Percentiles rank a stretch among this genome's conserved stretches.
Conservation (phyloP, 64 coral and sea anemone genomes). For the Astreopora myriophthalma region DNA sequence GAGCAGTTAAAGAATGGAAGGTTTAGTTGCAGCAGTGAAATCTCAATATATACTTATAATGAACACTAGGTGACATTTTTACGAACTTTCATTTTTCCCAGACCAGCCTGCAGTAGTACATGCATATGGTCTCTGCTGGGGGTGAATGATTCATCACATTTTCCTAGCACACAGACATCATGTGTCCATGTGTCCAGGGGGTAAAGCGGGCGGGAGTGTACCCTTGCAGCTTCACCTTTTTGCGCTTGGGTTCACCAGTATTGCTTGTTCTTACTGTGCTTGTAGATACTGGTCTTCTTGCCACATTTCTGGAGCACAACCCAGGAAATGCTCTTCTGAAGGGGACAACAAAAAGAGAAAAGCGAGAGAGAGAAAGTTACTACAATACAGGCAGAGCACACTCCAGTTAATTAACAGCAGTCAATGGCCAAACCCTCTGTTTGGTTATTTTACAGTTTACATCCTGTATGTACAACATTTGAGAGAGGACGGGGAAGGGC, state of each 20-base stretch:
- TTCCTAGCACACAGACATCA: constrained; percentile 46
- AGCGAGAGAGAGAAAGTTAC: background rate
- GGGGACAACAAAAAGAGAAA: background rate
- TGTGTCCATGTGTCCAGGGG: constrained; percentile 70
- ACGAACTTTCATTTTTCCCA: constrained; percentile 62
- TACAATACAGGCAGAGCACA: background rate
- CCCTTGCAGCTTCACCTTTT: background rate
- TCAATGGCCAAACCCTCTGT: too few species aligned
- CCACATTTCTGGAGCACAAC: constrained; percentile 21
- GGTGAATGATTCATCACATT: constrained; percentile 14
- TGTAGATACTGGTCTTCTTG: background rate
- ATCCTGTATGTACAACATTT: too few species aligned
- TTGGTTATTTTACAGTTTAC: too few species aligned
- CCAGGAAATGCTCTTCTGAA: constrained; percentile 20
- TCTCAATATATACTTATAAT: too few species aligned
- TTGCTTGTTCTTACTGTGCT: background rate
- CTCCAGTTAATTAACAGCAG: background rate
- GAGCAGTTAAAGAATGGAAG: too few species aligned
- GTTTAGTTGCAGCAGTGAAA: too few species aligned
- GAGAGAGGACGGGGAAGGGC: too few species aligned
- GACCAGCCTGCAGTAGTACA: constrained; percentile 17
- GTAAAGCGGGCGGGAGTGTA: background rate
- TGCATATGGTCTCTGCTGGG: constrained; percentile 12
- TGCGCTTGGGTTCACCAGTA: background rate
- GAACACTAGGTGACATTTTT: too few species aligned